Evolutionary conservation across 2,888 invertebrate species (phyloP).

Genomic region (Drosophila siamana): DNA sequence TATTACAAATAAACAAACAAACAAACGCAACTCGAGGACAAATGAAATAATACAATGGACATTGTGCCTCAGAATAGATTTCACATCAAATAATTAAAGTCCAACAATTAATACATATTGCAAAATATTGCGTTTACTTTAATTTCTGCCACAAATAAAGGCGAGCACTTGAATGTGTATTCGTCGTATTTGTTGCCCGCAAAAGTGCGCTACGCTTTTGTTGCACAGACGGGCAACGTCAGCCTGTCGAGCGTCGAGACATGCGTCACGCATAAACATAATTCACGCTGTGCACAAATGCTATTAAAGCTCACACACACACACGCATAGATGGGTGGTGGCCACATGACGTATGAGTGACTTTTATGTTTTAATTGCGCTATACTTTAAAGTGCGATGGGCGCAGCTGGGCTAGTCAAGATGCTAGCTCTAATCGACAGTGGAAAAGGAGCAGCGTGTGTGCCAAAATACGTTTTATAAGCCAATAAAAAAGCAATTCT

Average conservation of each 20-base stretch:
- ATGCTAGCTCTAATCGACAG: slow-evolving; percentile 74
- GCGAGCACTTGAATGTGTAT: too few species aligned
- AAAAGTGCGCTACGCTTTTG: slow-evolving; percentile 69
- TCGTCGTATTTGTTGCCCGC: slow-evolving; percentile 42
- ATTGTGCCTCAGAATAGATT: slow-evolving; percentile 21
- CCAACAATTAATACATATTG: not conserved
- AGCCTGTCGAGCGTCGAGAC: slow-evolving; percentile 32
- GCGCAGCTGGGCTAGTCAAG: slow-evolving; percentile 63
- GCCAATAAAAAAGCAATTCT: not conserved
- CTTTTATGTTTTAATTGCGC: slow-evolving; percentile 80
- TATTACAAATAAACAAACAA: slow-evolving; percentile 66
- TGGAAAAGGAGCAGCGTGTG: slow-evolving; percentile 27
- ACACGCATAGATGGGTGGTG: not conserved
- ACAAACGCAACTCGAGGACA: slow-evolving; percentile 38
- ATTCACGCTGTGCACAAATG: slow-evolving; percentile 72
- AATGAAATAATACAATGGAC: slow-evolving; percentile 40
- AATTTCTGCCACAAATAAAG: not conserved
- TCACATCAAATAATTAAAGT: slow-evolving; percentile 14
- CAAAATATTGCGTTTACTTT: not conserved
- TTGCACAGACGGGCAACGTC: not conserved
- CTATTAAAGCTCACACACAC: slow-evolving; percentile 52
- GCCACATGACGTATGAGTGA: slow-evolving; percentile 76
- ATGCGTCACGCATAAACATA: slow-evolving; percentile 56
- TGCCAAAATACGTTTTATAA: not conserved
- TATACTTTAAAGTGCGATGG: slow-evolving; percentile 60